phyloP scores from a whole-genome alignment of 2,113 vertebrate genomes.

The Leuciscus idus region DNA sequence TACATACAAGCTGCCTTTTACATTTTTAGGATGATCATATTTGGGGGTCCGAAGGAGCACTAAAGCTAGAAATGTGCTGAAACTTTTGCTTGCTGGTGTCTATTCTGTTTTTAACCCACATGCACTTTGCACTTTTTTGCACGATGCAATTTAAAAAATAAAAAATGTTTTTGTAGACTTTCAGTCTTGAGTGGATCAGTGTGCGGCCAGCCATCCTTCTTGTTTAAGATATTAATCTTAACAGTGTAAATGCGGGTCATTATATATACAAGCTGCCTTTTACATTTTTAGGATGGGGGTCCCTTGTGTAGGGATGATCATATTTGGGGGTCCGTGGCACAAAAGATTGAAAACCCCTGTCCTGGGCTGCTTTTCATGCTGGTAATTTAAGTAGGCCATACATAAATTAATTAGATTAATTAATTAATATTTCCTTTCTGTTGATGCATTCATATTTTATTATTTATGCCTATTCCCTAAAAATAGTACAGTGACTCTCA shows the following conservation, averaged over 20 bases:
- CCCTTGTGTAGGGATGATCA: background rate
- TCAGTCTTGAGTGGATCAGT: too few relatives aligned
- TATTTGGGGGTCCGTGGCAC: background rate
- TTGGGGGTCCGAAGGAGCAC: background rate
- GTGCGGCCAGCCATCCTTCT: too few relatives aligned
- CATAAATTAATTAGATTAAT: background rate
- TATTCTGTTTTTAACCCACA: too few relatives aligned
- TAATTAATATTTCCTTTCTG: background rate
- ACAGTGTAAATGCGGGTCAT: background rate
- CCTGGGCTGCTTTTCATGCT: background rate
- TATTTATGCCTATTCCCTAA: background rate
- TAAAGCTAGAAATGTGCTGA: too few relatives aligned
- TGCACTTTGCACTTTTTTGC: too few relatives aligned
- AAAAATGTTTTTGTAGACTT: too few relatives aligned
- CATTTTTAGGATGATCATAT: background rate
- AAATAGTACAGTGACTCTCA: background rate
- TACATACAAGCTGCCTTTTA: background rate
- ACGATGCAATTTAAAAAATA: too few relatives aligned
- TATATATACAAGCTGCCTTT: background rate
- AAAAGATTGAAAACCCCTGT: background rate
- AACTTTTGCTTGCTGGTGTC: too few relatives aligned
- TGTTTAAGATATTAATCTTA: background rate
- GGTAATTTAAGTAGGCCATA: background rate
- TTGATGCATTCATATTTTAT: background rate
- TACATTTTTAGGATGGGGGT: background rate